A percentile compares a stretch with the other conserved stretches of the same genome.
Conservation (phyloP, 2,888 invertebrate species). For the Zaprionus bogoriensis region DNA sequence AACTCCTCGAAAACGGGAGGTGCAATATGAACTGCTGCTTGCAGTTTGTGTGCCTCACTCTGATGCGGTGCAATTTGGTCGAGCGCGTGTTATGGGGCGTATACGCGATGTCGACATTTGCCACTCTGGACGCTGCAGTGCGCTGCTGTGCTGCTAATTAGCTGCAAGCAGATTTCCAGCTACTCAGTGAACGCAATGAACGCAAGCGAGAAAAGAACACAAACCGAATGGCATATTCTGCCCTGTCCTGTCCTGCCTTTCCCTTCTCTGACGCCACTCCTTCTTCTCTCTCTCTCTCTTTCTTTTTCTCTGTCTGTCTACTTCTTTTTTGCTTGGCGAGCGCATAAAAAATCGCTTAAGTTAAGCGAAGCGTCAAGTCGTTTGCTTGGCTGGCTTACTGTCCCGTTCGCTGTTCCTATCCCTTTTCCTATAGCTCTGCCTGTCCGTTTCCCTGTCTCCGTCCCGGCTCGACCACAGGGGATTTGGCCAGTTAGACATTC, state of each 20-base stretch:
- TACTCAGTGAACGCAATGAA: slow-evolving; percentile 21
- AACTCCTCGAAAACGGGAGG: slow-evolving; percentile 8
- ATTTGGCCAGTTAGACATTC: slow-evolving; percentile 77
- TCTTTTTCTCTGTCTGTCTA: neutral
- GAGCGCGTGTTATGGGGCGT: slow-evolving; percentile 59
- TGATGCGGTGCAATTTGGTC: slow-evolving; percentile 64
- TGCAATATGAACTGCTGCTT: neutral
- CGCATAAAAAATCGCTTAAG: slow-evolving; percentile 76
- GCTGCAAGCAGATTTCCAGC: slow-evolving; percentile 66
- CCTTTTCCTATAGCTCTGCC: neutral
- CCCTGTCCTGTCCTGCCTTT: neutral
- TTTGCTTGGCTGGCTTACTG: slow-evolving; percentile 66
- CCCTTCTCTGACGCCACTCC: neutral
- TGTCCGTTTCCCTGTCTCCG: neutral
- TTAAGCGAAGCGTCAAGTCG: slow-evolving; percentile 78
- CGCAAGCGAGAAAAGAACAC: slow-evolving; percentile 1
- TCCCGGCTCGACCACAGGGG: slow-evolving; percentile 56
- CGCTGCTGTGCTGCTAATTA: slow-evolving; percentile 59
- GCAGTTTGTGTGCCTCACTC: too few species aligned
- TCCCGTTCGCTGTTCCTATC: slow-evolving; percentile 1
- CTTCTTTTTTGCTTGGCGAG: slow-evolving; percentile 32
- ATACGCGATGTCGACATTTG: slow-evolving; percentile 70
- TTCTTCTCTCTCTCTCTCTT: neutral
- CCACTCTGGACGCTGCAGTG: slow-evolving; percentile 41
- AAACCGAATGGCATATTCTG: slow-evolving; percentile 53